These are phyloP conservation scores for Drosophila lini DNA, from an alignment of 1,140 invertebrate species.

Conservation along the genomic window DNA sequence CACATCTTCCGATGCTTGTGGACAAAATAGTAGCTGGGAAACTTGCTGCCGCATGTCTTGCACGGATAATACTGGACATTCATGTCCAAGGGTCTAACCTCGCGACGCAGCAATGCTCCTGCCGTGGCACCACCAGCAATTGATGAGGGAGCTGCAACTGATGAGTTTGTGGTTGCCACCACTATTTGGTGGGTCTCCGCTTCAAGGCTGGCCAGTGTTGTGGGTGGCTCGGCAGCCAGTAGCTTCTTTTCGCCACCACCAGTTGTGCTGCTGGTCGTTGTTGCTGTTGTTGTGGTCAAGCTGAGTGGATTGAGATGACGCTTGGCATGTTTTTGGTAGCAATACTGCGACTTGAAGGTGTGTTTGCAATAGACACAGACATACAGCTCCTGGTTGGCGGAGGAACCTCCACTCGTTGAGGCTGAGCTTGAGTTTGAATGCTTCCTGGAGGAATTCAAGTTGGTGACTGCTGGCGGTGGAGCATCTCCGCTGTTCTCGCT, in stretches of 20 bases:
- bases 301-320: constrained; percentile 87
- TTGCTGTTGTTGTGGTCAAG: constrained; percentile 50
- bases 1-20: constrained; percentile 95
- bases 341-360: constrained; percentile 92
- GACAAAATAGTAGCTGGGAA: constrained; percentile 96
- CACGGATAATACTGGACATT: constrained; percentile 96
- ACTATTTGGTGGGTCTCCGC: background rate
- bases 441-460: constrained; percentile 1
- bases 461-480: background rate
- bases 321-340: constrained; percentile 91
- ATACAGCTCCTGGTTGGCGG: constrained; percentile 86
- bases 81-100: constrained; percentile 89
- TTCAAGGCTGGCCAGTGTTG: background rate
- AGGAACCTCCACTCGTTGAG: background rate
- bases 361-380: constrained; percentile 91
- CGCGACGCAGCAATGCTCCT: constrained; percentile 79
- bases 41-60: constrained; percentile 95
- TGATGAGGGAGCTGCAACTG: constrained; percentile 2
- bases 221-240: constrained; percentile 23
- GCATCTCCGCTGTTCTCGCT: constrained; percentile 66
- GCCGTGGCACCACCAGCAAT: background rate
- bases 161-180: too few species aligned
- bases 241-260: constrained; percentile 22
- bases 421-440: background rate
- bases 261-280: background rate